These are phyloP conservation scores for Psittacula derbiana DNA, from an alignment of 2,797 vertebrate species.

Conservation along the genomic window DNA sequence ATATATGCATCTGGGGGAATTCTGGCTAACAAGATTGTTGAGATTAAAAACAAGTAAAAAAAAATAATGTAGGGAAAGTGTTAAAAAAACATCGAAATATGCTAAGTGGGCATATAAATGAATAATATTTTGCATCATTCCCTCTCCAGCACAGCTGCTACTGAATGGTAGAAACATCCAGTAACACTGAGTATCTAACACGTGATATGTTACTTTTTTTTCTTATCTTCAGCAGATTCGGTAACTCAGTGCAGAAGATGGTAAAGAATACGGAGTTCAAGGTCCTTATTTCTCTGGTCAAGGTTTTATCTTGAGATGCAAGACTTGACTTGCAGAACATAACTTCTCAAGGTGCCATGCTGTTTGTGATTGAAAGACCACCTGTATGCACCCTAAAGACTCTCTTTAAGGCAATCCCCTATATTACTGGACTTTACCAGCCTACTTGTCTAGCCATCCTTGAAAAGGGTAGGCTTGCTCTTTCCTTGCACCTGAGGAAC, in stretches of 20 bases:
- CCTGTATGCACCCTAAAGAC: neutral
- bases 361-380: neutral
- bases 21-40: neutral
- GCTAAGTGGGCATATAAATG: neutral
- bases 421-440: neutral
- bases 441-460: neutral
- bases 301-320: neutral
- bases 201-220: neutral
- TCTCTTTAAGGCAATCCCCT: neutral
- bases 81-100: neutral
- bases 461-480: neutral
- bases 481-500: neutral
- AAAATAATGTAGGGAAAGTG: neutral
- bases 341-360: neutral
- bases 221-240: neutral
- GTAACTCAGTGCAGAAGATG: neutral
- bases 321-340: neutral
- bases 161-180: neutral
- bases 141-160: neutral
- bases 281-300: neutral
- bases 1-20: neutral
- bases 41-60: neutral
- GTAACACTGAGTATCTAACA: neutral
- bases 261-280: neutral
- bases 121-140: neutral